phyloP scores from a whole-genome alignment of 2,797 vertebrate genomes.

The Coranthus polyacanthus region DNA sequence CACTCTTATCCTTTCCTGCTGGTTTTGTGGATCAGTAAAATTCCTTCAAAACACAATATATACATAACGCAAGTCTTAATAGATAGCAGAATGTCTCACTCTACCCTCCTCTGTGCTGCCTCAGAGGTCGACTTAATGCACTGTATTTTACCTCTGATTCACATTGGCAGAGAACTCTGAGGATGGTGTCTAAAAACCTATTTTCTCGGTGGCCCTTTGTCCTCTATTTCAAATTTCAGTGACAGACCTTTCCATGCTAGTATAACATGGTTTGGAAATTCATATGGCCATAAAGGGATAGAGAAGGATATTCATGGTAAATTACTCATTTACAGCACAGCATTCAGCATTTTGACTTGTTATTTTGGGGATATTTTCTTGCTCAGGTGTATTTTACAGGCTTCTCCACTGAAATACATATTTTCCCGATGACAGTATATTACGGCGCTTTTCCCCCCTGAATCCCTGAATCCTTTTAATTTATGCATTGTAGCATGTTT shows the following conservation, averaged over 20 bases:
- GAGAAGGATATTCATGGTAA: slow-evolving; percentile 72
- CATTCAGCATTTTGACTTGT: slow-evolving; percentile 54
- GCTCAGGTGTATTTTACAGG: slow-evolving; percentile 1
- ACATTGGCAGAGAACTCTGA: slow-evolving; percentile 73
- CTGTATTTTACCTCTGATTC: slow-evolving; percentile 83
- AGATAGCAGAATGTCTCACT: slow-evolving; percentile 85
- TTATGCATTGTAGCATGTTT: slow-evolving; percentile 54
- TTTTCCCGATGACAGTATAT: slow-evolving; percentile 38
- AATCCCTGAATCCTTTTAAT: slow-evolving; percentile 57
- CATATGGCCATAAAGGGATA: slow-evolving; percentile 64
- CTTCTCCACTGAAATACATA: slow-evolving; percentile 39
- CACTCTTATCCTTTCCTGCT: slow-evolving; percentile 82
- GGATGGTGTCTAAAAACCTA: slow-evolving; percentile 71
- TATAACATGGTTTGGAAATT: slow-evolving; percentile 70
- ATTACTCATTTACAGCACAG: slow-evolving; percentile 71
- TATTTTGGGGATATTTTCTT: slow-evolving; percentile 62
- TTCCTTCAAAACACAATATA: slow-evolving; percentile 85
- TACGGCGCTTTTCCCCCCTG: slow-evolving; percentile 28
- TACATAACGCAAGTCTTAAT: slow-evolving; percentile 81
- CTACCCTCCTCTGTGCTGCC: slow-evolving; percentile 78
- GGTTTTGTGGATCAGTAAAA: slow-evolving; percentile 88
- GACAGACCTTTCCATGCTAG: slow-evolving; percentile 72
- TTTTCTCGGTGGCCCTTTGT: slow-evolving; percentile 77
- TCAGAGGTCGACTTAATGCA: slow-evolving; percentile 81
- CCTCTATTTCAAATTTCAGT: slow-evolving; percentile 78